phyloP scores from a whole-genome alignment of 2,113 vertebrate genomes.

The Scatophagus argus region DNA sequence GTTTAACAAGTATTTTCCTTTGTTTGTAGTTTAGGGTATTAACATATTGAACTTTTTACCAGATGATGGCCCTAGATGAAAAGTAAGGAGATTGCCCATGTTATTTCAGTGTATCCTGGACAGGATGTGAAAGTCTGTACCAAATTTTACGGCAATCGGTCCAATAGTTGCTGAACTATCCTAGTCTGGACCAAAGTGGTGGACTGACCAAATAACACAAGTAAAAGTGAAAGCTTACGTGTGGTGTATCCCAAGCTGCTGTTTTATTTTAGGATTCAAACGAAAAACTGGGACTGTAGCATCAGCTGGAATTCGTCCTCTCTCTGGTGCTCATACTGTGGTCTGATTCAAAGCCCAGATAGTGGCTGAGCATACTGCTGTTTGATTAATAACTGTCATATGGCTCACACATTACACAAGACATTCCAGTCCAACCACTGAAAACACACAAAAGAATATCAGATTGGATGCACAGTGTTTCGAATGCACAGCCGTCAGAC shows the following conservation, averaged over 20 bases:
- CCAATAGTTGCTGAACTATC: conserved; percentile 13
- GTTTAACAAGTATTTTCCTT: too few relatives aligned
- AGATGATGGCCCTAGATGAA: too few relatives aligned
- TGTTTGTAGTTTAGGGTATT: too few relatives aligned
- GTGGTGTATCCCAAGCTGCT: conserved; percentile 18
- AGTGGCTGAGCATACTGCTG: conserved; percentile 23
- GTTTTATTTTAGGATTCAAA: conserved; percentile 46
- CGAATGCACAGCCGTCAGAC: conserved; percentile 40
- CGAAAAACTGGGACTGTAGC: conserved; percentile 14
- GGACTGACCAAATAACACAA: background rate
- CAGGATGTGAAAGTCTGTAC: background rate
- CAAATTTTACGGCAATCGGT: background rate
- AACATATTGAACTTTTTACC: too few relatives aligned
- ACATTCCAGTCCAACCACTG: conserved; percentile 52
- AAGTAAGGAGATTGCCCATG: too few relatives aligned
- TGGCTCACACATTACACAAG: conserved; percentile 70
- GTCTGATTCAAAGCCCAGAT: conserved; percentile 67
- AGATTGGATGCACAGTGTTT: conserved; percentile 47
- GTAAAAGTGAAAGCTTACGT: conserved; percentile 18
- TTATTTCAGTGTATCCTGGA: too few relatives aligned
- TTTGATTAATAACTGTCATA: conserved; percentile 70
- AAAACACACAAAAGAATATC: conserved; percentile 60
- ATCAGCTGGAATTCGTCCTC: conserved; percentile 42
- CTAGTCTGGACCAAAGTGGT: conserved; percentile 13
- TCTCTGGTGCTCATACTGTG: conserved; percentile 31